Percentiles rank a stretch among this genome's conserved stretches.
These are phyloP conservation scores for Drosophila tristis DNA, from an alignment of 1,140 invertebrate species.

Conservation along the genomic window DNA sequence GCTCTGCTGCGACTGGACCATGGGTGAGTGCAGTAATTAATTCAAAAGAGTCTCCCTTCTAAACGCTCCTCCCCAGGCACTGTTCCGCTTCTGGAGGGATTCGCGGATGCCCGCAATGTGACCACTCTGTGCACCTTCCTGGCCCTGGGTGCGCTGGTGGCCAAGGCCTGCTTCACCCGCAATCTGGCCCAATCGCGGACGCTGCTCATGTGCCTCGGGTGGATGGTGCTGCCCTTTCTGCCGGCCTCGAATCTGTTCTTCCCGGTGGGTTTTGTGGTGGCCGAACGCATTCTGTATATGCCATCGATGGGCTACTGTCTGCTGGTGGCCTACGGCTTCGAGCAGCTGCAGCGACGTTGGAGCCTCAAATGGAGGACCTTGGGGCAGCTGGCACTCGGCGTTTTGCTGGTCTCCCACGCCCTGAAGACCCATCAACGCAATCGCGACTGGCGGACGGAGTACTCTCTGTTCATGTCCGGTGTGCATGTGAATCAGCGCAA, in stretches of 20 bases:
- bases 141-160: constrained; percentile 85
- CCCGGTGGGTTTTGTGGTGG: constrained; percentile 98
- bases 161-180: constrained; percentile 57
- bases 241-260: constrained; percentile 99
- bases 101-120: constrained; percentile 93
- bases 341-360: constrained; percentile 71
- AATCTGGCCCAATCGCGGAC: constrained; percentile 87
- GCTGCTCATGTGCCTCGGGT: constrained; percentile 93
- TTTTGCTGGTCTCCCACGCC: constrained; percentile 90
- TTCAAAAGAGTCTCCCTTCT: background rate
- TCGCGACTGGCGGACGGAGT: constrained; percentile 96
- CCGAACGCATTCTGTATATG: constrained; percentile 97
- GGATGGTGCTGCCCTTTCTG: constrained; percentile 95
- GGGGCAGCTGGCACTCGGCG: constrained; percentile 86
- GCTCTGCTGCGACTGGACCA: constrained; percentile 99
- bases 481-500: constrained; percentile 95
- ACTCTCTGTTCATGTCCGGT: constrained; percentile 96
- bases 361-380: constrained; percentile 48
- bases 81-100: constrained; percentile 92
- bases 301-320: constrained; percentile 99
- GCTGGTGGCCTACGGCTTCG: constrained; percentile 92
- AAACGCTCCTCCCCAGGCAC: constrained; percentile 86
- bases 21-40: constrained; percentile 86
- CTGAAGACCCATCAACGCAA: constrained; percentile 94
- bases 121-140: constrained; percentile 90